Conservation (phyloP, 2,113 vertebrate species). For the Prionailurus viverrinus region DNA sequence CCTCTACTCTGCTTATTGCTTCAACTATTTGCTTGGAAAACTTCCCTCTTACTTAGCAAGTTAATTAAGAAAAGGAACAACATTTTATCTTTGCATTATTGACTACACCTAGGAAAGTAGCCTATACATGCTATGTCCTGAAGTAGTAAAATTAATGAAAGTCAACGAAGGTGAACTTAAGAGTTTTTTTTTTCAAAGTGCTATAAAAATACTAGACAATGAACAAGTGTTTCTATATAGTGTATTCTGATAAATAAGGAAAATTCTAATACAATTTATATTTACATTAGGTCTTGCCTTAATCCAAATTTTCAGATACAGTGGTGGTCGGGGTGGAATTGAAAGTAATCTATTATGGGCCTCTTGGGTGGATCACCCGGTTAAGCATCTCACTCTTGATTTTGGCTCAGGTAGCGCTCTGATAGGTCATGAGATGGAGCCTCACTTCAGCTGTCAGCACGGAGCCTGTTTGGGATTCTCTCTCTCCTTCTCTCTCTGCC, state of each 20-base stretch:
- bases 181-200: neutral
- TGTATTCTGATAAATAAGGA: neutral
- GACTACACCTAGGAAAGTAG: neutral
- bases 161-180: neutral
- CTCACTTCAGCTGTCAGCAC: too few relatives aligned
- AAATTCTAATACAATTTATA: neutral
- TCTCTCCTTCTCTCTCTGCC: too few relatives aligned
- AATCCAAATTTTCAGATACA: neutral
- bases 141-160: conserved; percentile 16
- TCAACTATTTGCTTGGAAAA: neutral
- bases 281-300: neutral
- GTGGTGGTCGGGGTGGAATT: rapidly evolving
- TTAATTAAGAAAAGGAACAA: conserved; percentile 7
- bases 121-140: neutral
- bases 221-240: neutral
- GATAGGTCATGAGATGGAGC: too few relatives aligned
- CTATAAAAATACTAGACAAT: neutral
- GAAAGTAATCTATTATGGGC: neutral
- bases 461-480: too few relatives aligned
- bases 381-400: too few relatives aligned
- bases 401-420: too few relatives aligned
- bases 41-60: neutral
- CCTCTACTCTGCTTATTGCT: neutral
- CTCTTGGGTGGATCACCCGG: too few relatives aligned
- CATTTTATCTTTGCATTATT: conserved; percentile 2